phyloP scores from a whole-genome alignment of 2,113 vertebrate species.

The Ranitomeya imitator region DNA sequence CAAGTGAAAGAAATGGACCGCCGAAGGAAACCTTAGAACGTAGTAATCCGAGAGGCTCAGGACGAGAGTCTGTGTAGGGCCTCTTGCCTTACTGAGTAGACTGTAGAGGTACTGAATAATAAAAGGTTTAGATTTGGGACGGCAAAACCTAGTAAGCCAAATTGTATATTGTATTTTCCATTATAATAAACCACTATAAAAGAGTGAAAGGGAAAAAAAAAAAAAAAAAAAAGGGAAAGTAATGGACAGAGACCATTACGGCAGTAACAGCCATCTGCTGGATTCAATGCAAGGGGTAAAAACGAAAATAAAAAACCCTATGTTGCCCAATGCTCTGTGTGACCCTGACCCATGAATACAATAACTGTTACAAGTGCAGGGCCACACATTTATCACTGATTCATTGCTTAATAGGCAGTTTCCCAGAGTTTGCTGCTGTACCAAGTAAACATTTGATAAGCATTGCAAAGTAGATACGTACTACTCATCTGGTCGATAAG shows the following conservation, averaged over 20 bases:
- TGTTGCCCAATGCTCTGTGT: not conserved
- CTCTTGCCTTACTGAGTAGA: not conserved
- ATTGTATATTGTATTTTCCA: no score
- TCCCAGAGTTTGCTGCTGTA: slow-evolving; percentile 4
- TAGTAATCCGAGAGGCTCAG: not conserved
- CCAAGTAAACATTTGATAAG: not conserved
- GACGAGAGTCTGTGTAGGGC: not conserved
- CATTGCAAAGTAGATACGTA: slow-evolving; percentile 69
- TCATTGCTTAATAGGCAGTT: not conserved
- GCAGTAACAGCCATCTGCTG: not conserved
- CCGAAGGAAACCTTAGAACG: not conserved
- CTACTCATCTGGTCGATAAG: slow-evolving; percentile 81
- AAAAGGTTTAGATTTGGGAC: not conserved
- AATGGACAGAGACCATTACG: not conserved
- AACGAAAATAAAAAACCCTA: not conserved
- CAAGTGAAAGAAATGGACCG: not conserved
- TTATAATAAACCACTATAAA: no score
- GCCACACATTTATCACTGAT: not conserved
- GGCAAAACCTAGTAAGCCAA: not conserved
- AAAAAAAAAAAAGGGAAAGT: not conserved
- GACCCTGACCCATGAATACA: not conserved
- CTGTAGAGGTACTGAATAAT: not conserved
- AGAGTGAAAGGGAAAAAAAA: no score
- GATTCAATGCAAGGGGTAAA: not conserved
- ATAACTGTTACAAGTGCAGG: not conserved